A percentile compares a stretch with the other conserved stretches of the same genome.
phyloP scores from a whole-genome alignment of 2,888 invertebrate species.

The Lagria hirta region DNA sequence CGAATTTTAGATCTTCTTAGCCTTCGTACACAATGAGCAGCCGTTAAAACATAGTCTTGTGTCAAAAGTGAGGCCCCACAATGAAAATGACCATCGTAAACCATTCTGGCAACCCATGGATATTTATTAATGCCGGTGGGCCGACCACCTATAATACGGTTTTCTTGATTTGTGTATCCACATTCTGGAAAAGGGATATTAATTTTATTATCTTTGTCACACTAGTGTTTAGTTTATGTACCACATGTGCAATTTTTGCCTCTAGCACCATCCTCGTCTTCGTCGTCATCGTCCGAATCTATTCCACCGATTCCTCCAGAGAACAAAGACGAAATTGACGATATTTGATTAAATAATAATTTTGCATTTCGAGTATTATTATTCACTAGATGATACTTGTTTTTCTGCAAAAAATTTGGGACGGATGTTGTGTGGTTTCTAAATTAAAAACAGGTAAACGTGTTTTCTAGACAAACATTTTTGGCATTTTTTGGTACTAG shows the following conservation, averaged over 20 bases:
- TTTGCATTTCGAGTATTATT: conserved; percentile 55
- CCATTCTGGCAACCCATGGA: conserved; percentile 84
- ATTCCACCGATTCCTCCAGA: conserved; percentile 58
- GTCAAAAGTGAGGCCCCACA: conserved; percentile 83
- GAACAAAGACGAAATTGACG: conserved; percentile 64
- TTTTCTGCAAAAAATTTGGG: conserved; percentile 15
- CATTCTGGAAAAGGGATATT: conserved; percentile 64
- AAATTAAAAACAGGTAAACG: too few relatives aligned
- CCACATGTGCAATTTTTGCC: conserved; percentile 75
- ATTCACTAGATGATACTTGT: conserved; percentile 18
- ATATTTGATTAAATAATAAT: conserved; percentile 73
- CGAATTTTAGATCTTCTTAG: conserved; percentile 78
- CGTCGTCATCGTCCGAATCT: conserved; percentile 60
- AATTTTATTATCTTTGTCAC: conserved; percentile 9
- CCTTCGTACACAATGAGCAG: conserved; percentile 83
- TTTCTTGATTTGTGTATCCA: conserved; percentile 81
- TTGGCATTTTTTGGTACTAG: too few relatives aligned
- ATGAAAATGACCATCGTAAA: conserved; percentile 87
- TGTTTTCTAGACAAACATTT: too few relatives aligned
- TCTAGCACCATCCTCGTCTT: conserved; percentile 58
- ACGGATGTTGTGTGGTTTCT: background rate
- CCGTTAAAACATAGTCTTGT: conserved; percentile 81
- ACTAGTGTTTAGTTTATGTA: conserved; percentile 49
- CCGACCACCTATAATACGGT: conserved; percentile 81
- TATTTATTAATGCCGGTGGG: conserved; percentile 81